A percentile compares a stretch with the other conserved stretches of the same genome.
Conservation (phyloP, 1,140 invertebrate species). For the Bombus sibiricus region DNA sequence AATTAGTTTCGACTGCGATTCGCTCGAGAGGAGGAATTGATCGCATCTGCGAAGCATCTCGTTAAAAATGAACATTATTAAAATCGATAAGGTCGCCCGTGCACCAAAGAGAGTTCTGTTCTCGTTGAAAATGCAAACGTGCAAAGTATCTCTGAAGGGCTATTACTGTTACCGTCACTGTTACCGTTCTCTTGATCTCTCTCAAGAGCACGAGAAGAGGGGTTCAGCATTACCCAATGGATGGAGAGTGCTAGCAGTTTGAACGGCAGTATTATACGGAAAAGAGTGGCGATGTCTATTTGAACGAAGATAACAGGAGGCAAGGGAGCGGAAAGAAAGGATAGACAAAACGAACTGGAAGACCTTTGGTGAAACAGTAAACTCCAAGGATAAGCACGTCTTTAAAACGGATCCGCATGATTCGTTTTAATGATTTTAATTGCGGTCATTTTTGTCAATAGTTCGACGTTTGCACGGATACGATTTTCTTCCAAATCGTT, state of each 20-base stretch:
- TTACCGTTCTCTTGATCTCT: constrained; percentile 60
- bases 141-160: constrained; percentile 56
- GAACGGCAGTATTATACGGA: constrained; percentile 62
- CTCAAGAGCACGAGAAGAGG: constrained; percentile 50
- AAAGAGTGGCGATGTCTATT: constrained; percentile 62
- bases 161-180: constrained; percentile 62
- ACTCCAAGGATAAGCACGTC: constrained; percentile 2
- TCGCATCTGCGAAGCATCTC: background rate
- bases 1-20: background rate
- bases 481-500: background rate
- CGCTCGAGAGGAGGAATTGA: background rate
- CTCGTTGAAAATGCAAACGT: constrained; percentile 55
- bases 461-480: background rate
- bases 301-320: constrained; percentile 54
- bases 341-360: constrained; percentile 34
- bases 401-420: background rate
- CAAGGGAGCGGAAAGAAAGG: constrained; percentile 7
- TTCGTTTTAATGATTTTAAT: constrained; percentile 2
- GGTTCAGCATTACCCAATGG: constrained; percentile 49
- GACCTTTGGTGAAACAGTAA: background rate
- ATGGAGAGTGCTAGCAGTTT: constrained; percentile 52
- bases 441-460: background rate
- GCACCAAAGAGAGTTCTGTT: constrained; percentile 16
- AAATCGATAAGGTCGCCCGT: constrained; percentile 40
- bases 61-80: constrained; percentile 36